Evolutionary conservation across 2,797 vertebrate genomes (phyloP).

Genomic region (Spheniscus humboldti): DNA sequence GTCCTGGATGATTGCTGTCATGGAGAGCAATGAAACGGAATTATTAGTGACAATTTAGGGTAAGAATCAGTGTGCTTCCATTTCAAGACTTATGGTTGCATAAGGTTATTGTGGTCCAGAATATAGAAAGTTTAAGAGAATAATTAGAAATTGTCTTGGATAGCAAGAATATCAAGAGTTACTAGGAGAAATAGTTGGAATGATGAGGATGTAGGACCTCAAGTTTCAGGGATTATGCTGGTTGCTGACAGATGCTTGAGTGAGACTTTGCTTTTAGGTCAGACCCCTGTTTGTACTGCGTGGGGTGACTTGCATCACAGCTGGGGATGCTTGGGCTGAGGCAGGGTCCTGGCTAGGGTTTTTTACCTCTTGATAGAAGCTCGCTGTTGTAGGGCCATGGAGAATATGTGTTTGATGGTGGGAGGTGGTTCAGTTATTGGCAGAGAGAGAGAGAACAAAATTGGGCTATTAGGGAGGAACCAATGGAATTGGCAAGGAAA

Average conservation of each 20-base stretch:
- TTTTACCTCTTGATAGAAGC: neutral
- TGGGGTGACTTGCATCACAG: neutral
- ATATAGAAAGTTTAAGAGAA: neutral
- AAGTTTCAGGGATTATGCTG: neutral
- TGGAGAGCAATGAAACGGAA: neutral
- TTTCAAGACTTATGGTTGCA: neutral
- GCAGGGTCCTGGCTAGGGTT: neutral
- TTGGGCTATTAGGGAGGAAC: neutral
- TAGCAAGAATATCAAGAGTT: neutral
- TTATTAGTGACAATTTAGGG: neutral
- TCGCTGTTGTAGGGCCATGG: neutral
- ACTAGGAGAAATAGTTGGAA: neutral
- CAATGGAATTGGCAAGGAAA: neutral
- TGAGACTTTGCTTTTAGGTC: neutral
- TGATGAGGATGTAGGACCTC: neutral
- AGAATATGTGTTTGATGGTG: neutral
- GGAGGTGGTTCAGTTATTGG: neutral
- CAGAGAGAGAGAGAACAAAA: neutral
- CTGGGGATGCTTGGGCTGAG: neutral
- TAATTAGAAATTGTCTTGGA: neutral
- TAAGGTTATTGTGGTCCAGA: neutral
- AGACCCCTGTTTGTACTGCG: neutral
- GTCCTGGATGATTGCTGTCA: neutral
- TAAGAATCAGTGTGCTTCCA: neutral
- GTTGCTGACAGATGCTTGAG: neutral